phyloP scores from a whole-genome alignment of 2,797 vertebrate species.

The Pelodytes ibericus region DNA sequence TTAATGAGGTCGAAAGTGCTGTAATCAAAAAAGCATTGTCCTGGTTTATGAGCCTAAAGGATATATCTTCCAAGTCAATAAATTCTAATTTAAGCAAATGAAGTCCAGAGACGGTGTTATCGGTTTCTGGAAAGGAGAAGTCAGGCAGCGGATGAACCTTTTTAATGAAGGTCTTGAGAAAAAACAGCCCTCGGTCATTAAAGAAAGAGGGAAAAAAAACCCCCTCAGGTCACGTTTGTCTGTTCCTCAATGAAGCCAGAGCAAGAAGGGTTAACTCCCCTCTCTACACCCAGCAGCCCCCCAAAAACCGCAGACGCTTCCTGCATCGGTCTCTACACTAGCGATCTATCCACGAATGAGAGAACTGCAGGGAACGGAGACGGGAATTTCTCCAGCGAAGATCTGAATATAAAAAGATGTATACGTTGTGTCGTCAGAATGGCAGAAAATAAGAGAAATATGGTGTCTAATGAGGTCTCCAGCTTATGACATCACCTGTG shows the following conservation, averaged over 20 bases:
- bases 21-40: constrained; percentile 9
- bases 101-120: constrained; percentile 23
- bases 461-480: no score
- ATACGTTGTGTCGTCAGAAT: no score
- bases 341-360: no score
- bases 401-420: no score
- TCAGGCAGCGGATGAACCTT: background rate
- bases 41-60: constrained; percentile 10
- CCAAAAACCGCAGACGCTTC: no score
- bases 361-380: no score
- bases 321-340: no score
- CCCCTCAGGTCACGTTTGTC: background rate
- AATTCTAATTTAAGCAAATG: constrained; percentile 35
- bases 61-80: constrained; percentile 40
- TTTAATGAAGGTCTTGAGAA: constrained; percentile 25
- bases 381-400: no score
- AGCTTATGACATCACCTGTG: no score
- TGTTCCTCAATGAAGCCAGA: background rate
- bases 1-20: constrained; percentile 26
- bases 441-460: no score
- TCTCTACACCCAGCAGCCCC: background rate
- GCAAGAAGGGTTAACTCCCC: background rate
- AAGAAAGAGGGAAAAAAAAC: constrained; percentile 2
- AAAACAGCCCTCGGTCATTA: constrained; percentile 32
- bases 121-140: background rate